phyloP scores from a whole-genome alignment of 2,888 invertebrate genomes.

The Sarcophaga carnaria region DNA sequence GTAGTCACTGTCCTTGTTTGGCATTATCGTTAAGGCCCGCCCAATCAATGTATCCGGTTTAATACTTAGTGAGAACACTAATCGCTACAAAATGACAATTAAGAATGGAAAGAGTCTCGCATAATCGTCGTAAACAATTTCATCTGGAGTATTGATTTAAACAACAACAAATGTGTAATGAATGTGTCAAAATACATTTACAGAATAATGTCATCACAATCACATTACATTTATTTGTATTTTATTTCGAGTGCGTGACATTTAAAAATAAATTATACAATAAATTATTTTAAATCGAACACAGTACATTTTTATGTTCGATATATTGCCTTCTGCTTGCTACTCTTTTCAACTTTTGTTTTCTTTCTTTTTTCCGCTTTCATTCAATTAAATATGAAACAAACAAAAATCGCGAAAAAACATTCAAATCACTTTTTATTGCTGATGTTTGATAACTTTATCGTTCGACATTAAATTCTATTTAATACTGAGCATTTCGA shows the following conservation, averaged over 20 bases:
- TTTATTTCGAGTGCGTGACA: not conserved
- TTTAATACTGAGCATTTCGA: conserved; percentile 13
- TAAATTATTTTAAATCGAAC: not conserved
- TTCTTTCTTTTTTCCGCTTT: not conserved
- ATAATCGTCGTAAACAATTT: no score
- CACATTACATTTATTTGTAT: not conserved
- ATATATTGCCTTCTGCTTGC: not conserved
- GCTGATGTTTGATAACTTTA: conserved; percentile 14
- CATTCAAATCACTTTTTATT: conserved; percentile 3
- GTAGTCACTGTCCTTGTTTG: no score
- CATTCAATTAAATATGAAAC: not conserved
- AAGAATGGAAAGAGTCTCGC: no score
- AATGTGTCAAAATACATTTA: no score
- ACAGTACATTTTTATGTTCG: not conserved
- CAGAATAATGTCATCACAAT: no score
- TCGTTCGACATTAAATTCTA: conserved; percentile 28
- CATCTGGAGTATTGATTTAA: no score
- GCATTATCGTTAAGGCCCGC: no score
- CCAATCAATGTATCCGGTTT: no score
- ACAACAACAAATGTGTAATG: no score
- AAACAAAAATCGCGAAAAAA: not conserved
- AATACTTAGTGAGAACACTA: no score
- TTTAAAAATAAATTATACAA: not conserved
- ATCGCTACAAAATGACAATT: no score
- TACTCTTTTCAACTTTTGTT: no score